phyloP scores from a whole-genome alignment of 2,113 vertebrate species.

The Cebidichthys violaceus region DNA sequence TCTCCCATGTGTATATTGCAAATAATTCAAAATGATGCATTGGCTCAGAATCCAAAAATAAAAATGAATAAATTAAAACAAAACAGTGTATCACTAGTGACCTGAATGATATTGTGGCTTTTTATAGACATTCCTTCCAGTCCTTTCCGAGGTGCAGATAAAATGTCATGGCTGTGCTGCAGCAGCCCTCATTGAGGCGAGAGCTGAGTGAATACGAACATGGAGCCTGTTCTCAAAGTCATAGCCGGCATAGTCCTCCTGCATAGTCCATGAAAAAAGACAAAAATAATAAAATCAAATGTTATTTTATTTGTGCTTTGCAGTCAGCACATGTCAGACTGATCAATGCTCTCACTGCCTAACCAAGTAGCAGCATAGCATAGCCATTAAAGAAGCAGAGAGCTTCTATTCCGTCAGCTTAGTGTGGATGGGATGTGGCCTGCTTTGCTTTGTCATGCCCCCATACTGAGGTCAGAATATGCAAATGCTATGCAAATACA shows the following conservation, averaged over 20 bases:
- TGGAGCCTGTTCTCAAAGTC: conserved; percentile 98
- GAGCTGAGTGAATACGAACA: conserved; percentile 94
- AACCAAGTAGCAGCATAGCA: conserved; percentile 5
- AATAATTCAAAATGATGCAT: conserved; percentile 32
- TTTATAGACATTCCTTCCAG: conserved; percentile 34
- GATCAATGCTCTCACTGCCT: conserved; percentile 13
- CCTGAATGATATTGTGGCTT: conserved; percentile 27
- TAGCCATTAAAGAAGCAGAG: conserved; percentile 13
- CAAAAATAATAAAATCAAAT: not conserved
- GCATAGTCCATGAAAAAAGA: conserved; percentile 31
- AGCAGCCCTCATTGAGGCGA: conserved; percentile 88
- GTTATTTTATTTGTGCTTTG: not conserved
- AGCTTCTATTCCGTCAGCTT: not conserved
- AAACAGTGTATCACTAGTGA: conserved; percentile 13
- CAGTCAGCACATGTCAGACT: not conserved
- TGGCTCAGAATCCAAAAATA: conserved; percentile 39
- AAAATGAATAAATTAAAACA: conserved; percentile 25
- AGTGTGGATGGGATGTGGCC: not conserved
- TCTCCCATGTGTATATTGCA: conserved; percentile 22
- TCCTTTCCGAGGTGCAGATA: conserved; percentile 9
- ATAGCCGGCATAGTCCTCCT: conserved; percentile 94
- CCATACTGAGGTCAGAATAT: not conserved
- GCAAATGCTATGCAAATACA: not conserved
- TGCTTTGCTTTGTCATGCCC: not conserved
- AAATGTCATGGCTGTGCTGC: conserved; percentile 86